Percentiles rank a stretch among this genome's conserved stretches.
phyloP scores from a whole-genome alignment of 2,113 vertebrate species.

The Ascaphus truei region DNA sequence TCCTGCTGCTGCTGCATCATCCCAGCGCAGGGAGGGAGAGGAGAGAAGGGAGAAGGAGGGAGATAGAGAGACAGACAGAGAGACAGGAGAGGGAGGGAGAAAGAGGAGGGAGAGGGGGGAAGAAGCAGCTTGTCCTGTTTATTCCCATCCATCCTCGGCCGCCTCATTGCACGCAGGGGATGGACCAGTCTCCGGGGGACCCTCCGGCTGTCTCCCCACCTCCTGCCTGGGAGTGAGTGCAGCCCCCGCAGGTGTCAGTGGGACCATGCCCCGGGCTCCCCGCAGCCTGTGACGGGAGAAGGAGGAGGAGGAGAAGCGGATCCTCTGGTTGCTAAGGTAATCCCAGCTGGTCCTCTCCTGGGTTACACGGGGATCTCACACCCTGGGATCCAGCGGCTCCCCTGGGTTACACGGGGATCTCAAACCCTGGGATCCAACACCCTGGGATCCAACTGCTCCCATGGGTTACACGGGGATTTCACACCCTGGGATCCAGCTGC shows the following conservation, averaged over 20 bases:
- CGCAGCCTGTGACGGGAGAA: constrained; percentile 42
- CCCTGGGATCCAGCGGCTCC: too few relatives aligned
- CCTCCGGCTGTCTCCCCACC: constrained; percentile 31
- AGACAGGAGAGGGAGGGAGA: not conserved
- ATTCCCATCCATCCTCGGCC: constrained; percentile 28
- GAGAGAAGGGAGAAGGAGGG: too few relatives aligned
- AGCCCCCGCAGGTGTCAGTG: not conserved
- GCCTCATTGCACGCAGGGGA: constrained; percentile 22
- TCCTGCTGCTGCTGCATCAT: constrained; percentile 39
- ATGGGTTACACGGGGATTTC: too few relatives aligned
- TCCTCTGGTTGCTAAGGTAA: constrained; percentile 67
- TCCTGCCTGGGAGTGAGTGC: constrained; percentile 13
- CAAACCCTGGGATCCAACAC: too few relatives aligned
- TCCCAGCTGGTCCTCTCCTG: constrained; percentile 42
- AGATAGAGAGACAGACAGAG: not conserved
- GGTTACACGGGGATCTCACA: too few relatives aligned
- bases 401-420: too few relatives aligned
- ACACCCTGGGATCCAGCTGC: too few relatives aligned
- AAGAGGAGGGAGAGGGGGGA: constrained; percentile 11
- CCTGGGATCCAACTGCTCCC: too few relatives aligned
- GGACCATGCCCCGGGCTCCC: constrained; percentile 44
- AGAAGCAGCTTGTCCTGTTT: constrained; percentile 31
- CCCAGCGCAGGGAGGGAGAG: too few relatives aligned
- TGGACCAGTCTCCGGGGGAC: constrained; percentile 37
- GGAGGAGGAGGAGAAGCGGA: constrained; percentile 31